A percentile compares a stretch with the other conserved stretches of the same genome.
These are phyloP conservation scores for Andinoacara biseriatus DNA, from an alignment of 2,113 vertebrate genomes.

Conservation along the genomic window DNA sequence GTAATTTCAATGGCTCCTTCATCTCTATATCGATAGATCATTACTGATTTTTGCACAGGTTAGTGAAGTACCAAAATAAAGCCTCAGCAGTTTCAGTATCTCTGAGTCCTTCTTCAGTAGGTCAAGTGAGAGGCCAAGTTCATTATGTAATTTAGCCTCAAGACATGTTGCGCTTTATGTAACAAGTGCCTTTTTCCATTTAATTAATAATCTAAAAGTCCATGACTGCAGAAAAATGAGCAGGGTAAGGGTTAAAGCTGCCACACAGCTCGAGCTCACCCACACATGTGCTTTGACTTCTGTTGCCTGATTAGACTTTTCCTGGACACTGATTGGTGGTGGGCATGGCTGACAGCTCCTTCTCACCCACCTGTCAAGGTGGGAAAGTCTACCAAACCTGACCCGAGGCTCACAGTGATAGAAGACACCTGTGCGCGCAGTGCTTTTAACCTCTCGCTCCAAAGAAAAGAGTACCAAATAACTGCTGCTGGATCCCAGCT, in stretches of 20 bases:
- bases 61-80: neutral
- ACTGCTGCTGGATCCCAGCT: neutral
- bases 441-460: neutral
- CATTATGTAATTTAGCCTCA: neutral
- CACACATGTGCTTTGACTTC: neutral
- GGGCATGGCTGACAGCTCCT: neutral
- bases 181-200: neutral
- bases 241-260: conserved; percentile 1
- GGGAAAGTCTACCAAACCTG: neutral
- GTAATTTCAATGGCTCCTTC: neutral
- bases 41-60: no score
- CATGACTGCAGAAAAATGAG: neutral
- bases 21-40: neutral
- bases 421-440: neutral
- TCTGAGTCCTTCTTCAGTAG: neutral
- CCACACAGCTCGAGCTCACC: neutral
- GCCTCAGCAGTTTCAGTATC: neutral
- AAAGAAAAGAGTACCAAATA: neutral
- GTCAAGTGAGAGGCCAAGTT: neutral
- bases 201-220: neutral
- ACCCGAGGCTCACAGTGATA: neutral
- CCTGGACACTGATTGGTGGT: neutral
- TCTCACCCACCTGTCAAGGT: neutral
- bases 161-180: neutral
- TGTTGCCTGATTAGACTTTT: neutral